Conservation (phyloP, 2,113 vertebrate species). For the Elephantulus edwardii region DNA sequence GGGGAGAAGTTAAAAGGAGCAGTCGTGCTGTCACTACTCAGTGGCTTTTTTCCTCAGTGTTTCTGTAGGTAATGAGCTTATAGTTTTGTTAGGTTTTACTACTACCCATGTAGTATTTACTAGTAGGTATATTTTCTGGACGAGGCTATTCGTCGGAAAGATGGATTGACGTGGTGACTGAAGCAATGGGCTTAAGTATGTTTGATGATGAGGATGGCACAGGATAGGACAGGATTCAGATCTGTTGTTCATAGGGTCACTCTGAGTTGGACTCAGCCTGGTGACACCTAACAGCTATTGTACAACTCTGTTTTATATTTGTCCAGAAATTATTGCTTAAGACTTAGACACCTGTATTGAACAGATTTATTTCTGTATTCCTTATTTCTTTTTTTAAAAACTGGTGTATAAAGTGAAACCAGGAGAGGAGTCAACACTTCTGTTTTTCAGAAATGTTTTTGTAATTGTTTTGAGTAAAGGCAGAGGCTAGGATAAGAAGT, state of each 20-base stretch:
- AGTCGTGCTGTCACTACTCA: fast-evolving
- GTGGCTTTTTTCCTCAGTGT: neutral
- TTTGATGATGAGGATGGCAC: no score
- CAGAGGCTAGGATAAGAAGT: neutral
- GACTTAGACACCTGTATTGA: neutral
- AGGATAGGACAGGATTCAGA: no score
- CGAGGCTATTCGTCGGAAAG: no score
- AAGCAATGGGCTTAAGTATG: no score
- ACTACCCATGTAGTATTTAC: no score
- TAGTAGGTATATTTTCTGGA: no score
- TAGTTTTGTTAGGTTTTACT: neutral
- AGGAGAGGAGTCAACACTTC: neutral
- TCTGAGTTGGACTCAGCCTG: no score
- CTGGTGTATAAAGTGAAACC: neutral
- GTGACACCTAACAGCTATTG: no score
- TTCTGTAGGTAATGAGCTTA: neutral
- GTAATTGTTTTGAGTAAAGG: neutral
- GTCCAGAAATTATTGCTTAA: neutral
- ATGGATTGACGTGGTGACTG: no score
- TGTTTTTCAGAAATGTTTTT: neutral
- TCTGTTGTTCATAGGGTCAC: no score
- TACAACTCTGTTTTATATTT: neutral
- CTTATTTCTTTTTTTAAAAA: conserved; percentile 21
- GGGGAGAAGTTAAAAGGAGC: neutral
- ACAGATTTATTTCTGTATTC: neutral